phyloP scores from a whole-genome alignment of 1,140 invertebrate genomes.

The Nylanderia fulva region DNA sequence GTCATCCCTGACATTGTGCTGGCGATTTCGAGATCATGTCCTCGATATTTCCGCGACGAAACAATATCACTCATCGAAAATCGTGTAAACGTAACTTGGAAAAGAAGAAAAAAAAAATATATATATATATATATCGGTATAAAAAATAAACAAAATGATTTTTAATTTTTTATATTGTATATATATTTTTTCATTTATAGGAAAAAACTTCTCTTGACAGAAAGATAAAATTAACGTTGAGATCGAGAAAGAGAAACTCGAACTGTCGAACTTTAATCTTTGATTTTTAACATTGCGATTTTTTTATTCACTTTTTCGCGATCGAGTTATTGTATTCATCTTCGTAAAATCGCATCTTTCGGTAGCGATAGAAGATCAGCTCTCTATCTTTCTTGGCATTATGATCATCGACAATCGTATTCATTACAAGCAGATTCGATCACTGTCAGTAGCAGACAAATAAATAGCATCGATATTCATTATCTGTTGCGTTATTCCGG shows the following conservation, averaged over 20 bases:
- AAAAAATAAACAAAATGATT: neutral
- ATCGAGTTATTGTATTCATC: neutral
- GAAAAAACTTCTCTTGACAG: neutral
- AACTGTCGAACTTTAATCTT: neutral
- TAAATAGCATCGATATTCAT: conserved; percentile 55
- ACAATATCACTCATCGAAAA: too few species aligned
- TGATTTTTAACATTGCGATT: neutral
- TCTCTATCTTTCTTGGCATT: conserved; percentile 37
- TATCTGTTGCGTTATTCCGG: conserved; percentile 58
- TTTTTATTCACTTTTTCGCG: neutral
- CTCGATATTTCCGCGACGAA: neutral
- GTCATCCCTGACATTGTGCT: conserved; percentile 28
- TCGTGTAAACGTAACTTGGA: too few species aligned
- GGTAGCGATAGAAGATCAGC: neutral
- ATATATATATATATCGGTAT: neutral
- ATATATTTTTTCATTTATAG: neutral
- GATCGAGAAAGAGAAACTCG: neutral
- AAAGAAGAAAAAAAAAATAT: too few species aligned
- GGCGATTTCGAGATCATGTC: neutral
- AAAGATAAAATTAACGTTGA: neutral
- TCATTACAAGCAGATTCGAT: conserved; percentile 43
- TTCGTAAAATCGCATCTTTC: neutral
- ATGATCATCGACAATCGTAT: conserved; percentile 53
- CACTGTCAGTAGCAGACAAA: conserved; percentile 38
- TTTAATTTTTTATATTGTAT: neutral